Conservation (phyloP, 2,797 vertebrate genomes). For the Mycteria americana region DNA sequence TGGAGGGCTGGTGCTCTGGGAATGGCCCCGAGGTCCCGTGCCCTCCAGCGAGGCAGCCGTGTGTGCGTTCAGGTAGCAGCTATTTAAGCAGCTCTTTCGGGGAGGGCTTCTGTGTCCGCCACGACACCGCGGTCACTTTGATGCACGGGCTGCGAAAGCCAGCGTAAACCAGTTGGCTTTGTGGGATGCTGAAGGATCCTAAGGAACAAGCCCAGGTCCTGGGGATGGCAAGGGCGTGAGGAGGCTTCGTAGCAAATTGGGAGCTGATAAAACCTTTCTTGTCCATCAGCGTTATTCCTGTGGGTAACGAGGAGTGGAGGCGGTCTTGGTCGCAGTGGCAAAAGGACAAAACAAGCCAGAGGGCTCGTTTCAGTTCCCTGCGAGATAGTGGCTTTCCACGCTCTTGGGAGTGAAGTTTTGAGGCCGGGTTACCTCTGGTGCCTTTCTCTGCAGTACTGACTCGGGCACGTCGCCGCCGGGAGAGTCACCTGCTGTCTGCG, state of each 20-base stretch:
- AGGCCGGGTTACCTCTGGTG: background rate
- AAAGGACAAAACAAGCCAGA: background rate
- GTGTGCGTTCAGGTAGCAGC: background rate
- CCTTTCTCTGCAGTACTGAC: background rate
- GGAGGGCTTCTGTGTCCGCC: background rate
- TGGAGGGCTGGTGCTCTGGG: background rate
- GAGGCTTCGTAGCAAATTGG: background rate
- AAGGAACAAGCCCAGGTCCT: background rate
- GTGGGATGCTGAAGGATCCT: background rate
- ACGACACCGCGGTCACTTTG: rapidly evolving
- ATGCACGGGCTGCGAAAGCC: background rate
- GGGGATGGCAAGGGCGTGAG: background rate
- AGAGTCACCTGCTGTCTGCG: background rate
- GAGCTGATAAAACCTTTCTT: background rate
- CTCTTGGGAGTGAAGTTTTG: background rate
- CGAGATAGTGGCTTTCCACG: rapidly evolving
- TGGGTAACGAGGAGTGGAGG: background rate
- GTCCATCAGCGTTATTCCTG: background rate
- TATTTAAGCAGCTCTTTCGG: background rate
- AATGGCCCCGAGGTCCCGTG: background rate
- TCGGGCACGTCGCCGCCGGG: rapidly evolving
- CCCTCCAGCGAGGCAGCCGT: background rate
- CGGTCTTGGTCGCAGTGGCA: background rate
- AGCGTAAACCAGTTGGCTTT: background rate
- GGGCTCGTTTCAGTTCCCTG: background rate